Evolutionary conservation across 2,888 invertebrate genomes (phyloP).

Genomic region (Lasius fuliginosus): DNA sequence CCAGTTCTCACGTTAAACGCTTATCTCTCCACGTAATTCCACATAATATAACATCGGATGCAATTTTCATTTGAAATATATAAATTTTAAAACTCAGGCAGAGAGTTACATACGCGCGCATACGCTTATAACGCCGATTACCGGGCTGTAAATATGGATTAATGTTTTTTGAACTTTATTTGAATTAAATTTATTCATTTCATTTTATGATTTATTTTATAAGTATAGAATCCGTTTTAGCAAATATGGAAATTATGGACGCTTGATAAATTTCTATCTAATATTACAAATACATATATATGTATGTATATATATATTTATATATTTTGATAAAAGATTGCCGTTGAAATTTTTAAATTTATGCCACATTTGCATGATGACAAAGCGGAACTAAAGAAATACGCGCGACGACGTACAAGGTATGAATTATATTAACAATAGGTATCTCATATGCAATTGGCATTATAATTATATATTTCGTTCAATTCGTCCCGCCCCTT

Average conservation of each 20-base stretch:
- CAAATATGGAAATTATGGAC: slow-evolving; percentile 16
- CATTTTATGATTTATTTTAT: slow-evolving; percentile 38
- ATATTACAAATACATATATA: neutral
- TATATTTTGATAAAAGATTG: neutral
- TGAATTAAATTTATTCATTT: slow-evolving; percentile 24
- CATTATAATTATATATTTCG: slow-evolving; percentile 43
- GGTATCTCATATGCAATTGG: slow-evolving; percentile 36
- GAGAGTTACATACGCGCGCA: neutral
- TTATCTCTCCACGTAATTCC: slow-evolving; percentile 36
- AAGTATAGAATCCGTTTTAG: neutral
- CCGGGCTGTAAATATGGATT: slow-evolving; percentile 24
- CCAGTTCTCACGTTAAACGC: slow-evolving; percentile 42
- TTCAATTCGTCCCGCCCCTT: slow-evolving; percentile 25
- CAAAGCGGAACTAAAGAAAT: slow-evolving; percentile 22
- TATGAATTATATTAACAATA: slow-evolving; percentile 50
- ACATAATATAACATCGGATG: slow-evolving; percentile 34
- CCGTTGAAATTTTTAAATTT: slow-evolving; percentile 23
- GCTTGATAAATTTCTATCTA: slow-evolving; percentile 33
- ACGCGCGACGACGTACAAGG: slow-evolving; percentile 6
- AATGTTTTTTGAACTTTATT: slow-evolving; percentile 42
- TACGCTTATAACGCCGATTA: slow-evolving; percentile 18
- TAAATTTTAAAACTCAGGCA: slow-evolving; percentile 37
- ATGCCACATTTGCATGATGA: slow-evolving; percentile 19
- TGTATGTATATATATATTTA: neutral
- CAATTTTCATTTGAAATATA: slow-evolving; percentile 43